These are phyloP conservation scores for Onychomys leucogaster DNA, from an alignment of 2,797 vertebrate species.

Conservation along the genomic window DNA sequence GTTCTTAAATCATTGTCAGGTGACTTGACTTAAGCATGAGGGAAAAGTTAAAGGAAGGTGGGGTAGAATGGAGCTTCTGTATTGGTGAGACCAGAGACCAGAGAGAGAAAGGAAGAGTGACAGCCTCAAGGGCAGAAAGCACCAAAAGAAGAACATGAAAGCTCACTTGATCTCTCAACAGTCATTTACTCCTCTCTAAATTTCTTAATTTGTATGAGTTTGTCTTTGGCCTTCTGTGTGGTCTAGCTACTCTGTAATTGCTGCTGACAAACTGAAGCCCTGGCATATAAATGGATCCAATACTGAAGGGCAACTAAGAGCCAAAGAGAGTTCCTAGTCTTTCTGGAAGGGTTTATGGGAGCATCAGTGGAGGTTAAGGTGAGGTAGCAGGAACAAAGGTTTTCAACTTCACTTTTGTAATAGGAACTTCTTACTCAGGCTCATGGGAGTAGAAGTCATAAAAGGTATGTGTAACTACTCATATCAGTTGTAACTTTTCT, in stretches of 20 bases:
- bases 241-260: neutral
- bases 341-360: neutral
- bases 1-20: neutral
- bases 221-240: slow-evolving; percentile 14
- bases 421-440: neutral
- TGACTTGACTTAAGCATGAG: neutral
- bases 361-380: neutral
- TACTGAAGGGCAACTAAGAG: neutral
- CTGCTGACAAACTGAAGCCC: neutral
- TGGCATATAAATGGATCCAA: neutral
- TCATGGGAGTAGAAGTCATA: neutral
- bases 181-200: neutral
- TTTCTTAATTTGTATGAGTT: slow-evolving; percentile 32
- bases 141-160: neutral
- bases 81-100: neutral
- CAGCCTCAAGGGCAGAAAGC: neutral
- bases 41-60: neutral
- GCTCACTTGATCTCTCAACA: neutral
- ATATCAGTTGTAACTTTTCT: neutral
- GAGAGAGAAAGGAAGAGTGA: neutral
- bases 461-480: neutral
- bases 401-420: slow-evolving; percentile 40
- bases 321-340: neutral
- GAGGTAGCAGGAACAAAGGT: neutral
- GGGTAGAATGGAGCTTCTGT: neutral